phyloP scores from a whole-genome alignment of 2,113 vertebrate species.

The Lagopus muta region DNA sequence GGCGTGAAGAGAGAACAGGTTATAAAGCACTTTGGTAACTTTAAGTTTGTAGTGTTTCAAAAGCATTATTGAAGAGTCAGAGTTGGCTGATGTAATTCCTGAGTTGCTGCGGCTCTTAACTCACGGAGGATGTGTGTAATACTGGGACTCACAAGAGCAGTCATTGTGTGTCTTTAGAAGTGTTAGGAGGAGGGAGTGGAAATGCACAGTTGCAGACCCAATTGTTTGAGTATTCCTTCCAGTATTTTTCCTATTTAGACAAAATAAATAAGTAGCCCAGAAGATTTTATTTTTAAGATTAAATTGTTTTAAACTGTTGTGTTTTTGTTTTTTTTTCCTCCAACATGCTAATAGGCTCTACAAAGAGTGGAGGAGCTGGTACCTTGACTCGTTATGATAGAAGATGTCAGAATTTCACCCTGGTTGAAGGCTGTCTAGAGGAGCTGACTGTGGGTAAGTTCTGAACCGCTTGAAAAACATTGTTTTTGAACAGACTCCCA shows the following conservation, averaged over 20 bases:
- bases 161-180: not conserved
- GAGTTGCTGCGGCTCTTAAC: not conserved
- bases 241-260: not conserved
- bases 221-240: not conserved
- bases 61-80: not conserved
- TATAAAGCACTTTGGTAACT: not conserved
- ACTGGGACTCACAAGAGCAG: not conserved
- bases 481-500: not conserved
- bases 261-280: not conserved
- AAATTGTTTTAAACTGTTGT: not conserved
- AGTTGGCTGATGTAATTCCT: slow-evolving; percentile 26
- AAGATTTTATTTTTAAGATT: not conserved
- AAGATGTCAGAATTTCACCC: not conserved
- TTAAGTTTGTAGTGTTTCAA: not conserved
- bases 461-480: not conserved
- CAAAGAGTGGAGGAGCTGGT: not conserved
- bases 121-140: not conserved
- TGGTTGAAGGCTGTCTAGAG: not conserved
- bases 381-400: not conserved
- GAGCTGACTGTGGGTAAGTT: not conserved
- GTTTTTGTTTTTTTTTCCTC: not conserved
- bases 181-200: not conserved
- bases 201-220: not conserved
- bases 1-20: not conserved
- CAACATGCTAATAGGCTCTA: not conserved